Percentiles rank a stretch among this genome's conserved stretches.
Conservation (phyloP, 2,113 vertebrate species). For the Leptobrachium ailaonicum region DNA sequence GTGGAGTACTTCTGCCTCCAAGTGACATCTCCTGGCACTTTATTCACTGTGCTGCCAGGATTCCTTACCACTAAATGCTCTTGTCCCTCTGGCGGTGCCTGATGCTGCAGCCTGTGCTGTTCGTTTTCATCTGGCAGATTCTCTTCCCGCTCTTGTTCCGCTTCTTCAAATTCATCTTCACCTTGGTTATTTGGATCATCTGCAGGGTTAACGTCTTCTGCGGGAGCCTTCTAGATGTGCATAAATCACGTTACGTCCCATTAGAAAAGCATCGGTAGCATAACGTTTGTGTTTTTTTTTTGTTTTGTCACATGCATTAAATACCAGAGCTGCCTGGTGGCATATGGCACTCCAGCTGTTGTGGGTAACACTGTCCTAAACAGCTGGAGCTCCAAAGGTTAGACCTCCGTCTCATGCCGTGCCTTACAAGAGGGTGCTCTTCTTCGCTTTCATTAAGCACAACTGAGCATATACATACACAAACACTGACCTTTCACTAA, state of each 20-base stretch:
- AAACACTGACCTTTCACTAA: no score
- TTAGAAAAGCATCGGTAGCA: conserved; percentile 10
- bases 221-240: conserved; percentile 66
- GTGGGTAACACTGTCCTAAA: no score
- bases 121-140: conserved; percentile 71
- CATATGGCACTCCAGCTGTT: no score
- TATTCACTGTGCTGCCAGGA: not conserved
- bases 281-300: not conserved
- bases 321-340: not conserved
- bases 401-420: no score
- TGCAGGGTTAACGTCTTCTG: conserved; percentile 86
- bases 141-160: conserved; percentile 80
- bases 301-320: not conserved
- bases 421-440: no score
- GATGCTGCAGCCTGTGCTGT: conserved; percentile 63
- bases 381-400: no score
- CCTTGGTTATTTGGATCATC: conserved; percentile 98
- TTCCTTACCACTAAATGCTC: conserved; percentile 85
- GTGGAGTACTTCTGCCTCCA: conserved; percentile 49
- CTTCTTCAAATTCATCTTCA: conserved; percentile 96
- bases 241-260: conserved; percentile 20
- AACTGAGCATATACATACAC: no score
- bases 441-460: no score
- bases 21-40: conserved; percentile 38
- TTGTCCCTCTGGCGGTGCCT: conserved; percentile 70